A percentile compares a stretch with the other conserved stretches of the same genome.
phyloP scores from a whole-genome alignment of 2,888 invertebrate genomes.

The Ceriagrion tenellum region DNA sequence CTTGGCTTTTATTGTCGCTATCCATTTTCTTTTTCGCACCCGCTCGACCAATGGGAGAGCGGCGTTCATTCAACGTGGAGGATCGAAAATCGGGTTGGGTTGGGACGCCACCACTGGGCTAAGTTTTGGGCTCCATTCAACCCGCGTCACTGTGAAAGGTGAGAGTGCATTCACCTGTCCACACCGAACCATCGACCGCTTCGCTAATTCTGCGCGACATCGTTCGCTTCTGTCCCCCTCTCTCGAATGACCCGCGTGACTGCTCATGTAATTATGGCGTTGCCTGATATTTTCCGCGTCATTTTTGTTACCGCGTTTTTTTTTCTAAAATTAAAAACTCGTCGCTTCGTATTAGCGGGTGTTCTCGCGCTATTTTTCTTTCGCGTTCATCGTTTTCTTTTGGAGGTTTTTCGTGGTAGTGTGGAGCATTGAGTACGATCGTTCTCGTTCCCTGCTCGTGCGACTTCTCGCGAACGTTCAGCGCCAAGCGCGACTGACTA shows the following conservation, averaged over 20 bases:
- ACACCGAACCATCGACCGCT: neutral
- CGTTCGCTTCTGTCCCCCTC: neutral
- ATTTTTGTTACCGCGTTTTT: neutral
- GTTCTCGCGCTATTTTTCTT: neutral
- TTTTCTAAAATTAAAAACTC: neutral
- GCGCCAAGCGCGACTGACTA: neutral
- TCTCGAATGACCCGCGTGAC: neutral
- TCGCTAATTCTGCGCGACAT: neutral
- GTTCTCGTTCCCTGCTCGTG: neutral
- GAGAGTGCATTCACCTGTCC: neutral
- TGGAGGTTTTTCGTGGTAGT: neutral
- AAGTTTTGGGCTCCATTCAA: neutral
- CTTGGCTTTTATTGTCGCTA: neutral
- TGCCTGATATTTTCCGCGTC: neutral
- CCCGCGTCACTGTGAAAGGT: neutral
- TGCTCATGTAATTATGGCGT: slow-evolving; percentile 4
- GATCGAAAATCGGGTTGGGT: neutral
- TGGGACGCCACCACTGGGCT: neutral
- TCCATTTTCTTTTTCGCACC: neutral
- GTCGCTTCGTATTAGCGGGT: neutral
- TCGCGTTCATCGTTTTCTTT: no score
- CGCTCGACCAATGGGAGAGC: neutral
- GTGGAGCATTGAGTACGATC: neutral
- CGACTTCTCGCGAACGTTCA: neutral
- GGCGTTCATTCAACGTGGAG: neutral